Conservation (phyloP, 2,113 vertebrate species). For the Melierax canorus region DNA sequence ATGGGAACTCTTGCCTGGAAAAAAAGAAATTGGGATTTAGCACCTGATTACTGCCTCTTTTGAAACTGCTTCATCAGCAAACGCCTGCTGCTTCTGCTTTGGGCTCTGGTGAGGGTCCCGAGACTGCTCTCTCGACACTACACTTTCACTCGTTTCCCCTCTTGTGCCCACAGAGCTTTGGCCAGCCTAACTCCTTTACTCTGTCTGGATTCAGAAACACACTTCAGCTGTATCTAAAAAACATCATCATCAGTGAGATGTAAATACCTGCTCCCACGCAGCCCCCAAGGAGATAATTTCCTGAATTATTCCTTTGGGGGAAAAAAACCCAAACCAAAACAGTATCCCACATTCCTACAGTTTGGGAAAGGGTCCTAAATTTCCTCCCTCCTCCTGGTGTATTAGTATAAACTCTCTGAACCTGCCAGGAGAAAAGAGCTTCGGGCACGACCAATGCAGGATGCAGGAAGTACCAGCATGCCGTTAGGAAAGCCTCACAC, state of each 20-base stretch:
- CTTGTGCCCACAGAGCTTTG: neutral
- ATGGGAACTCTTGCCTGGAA: neutral
- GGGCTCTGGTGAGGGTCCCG: neutral
- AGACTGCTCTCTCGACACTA: neutral
- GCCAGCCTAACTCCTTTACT: neutral
- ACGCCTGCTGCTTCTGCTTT: neutral
- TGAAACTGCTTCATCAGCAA: neutral
- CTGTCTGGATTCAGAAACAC: neutral
- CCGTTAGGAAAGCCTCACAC: neutral
- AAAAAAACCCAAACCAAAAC: neutral
- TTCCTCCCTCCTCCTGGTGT: neutral
- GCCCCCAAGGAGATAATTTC: neutral
- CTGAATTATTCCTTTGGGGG: neutral
- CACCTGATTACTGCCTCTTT: neutral
- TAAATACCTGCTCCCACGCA: neutral
- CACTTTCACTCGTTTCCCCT: neutral
- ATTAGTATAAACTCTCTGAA: neutral
- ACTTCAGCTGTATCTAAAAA: neutral
- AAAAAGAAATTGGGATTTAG: neutral
- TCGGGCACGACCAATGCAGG: neutral
- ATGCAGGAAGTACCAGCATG: neutral
- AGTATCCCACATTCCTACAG: neutral
- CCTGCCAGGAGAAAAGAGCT: neutral
- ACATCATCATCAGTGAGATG: neutral
- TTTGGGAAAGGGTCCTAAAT: neutral